These are phyloP conservation scores for Loxodonta africana DNA, from an alignment of 2,113 vertebrate genomes.

Conservation along the genomic window DNA sequence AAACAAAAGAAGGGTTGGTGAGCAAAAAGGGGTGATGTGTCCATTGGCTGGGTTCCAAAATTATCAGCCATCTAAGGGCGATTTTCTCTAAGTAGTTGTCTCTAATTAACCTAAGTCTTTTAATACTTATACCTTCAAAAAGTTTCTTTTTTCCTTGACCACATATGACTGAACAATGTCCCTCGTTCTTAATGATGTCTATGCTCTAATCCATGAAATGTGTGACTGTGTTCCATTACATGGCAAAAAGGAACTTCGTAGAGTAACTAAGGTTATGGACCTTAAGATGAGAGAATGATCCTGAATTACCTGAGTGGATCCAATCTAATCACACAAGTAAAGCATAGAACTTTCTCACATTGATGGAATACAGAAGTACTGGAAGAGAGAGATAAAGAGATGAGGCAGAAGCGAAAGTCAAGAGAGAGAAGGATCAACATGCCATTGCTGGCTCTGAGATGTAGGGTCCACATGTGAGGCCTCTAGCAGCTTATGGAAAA, in stretches of 20 bases:
- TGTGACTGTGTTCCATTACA: no score
- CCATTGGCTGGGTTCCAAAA: background rate
- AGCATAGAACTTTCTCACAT: background rate
- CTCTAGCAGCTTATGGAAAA: background rate
- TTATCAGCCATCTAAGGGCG: background rate
- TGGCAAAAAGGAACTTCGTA: background rate
- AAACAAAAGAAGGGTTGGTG: background rate
- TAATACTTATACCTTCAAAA: background rate
- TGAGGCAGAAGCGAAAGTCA: accelerated
- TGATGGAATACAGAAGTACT: background rate
- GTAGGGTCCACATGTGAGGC: no score
- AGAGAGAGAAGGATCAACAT: background rate
- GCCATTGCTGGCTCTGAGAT: background rate
- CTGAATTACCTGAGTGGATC: background rate
- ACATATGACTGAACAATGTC: background rate
- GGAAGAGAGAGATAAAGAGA: background rate
- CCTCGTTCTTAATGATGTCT: accelerated
- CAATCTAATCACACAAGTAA: background rate
- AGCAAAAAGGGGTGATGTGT: background rate
- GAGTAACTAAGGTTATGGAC: background rate
- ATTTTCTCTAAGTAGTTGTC: background rate
- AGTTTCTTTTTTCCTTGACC: background rate
- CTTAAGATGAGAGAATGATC: background rate
- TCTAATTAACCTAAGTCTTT: accelerated
- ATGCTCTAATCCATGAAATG: no score